Percentiles rank a stretch among this genome's conserved stretches.
Evolutionary conservation across 2,797 vertebrate species (phyloP).

Genomic region (Bradypus variegatus): DNA sequence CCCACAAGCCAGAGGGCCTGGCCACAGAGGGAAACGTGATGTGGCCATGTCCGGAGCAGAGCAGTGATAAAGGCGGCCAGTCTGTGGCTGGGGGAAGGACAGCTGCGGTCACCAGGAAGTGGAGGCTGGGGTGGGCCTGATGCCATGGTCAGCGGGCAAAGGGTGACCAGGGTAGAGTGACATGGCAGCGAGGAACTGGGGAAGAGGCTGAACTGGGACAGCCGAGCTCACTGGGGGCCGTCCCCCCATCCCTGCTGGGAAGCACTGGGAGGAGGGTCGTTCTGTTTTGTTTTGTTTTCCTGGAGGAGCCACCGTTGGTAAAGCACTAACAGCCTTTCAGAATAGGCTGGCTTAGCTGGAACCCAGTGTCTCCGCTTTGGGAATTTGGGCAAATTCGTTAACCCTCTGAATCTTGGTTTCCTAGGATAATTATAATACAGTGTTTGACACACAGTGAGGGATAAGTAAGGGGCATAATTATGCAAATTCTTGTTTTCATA

Average conservation of each 20-base stretch:
- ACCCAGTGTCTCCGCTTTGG: neutral
- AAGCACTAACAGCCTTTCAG: neutral
- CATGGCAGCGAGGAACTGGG: neutral
- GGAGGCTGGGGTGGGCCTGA: neutral
- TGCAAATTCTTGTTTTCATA: neutral
- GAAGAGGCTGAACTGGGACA: neutral
- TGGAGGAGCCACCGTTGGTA: neutral
- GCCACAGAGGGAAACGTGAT: neutral
- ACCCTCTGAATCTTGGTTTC: neutral
- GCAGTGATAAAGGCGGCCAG: neutral
- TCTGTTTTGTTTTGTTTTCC: neutral
- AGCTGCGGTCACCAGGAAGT: neutral
- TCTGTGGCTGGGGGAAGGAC: neutral
- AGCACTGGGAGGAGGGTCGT: neutral
- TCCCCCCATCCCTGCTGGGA: neutral
- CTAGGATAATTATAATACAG: neutral
- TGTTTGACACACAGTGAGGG: neutral
- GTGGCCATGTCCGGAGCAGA: neutral
- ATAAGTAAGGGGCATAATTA: neutral
- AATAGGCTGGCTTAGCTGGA: neutral
- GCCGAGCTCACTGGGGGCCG: neutral
- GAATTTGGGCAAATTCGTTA: neutral
- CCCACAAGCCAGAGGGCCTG: too few relatives aligned
- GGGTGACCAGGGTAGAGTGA: too few relatives aligned
- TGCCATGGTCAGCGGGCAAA: neutral